These are phyloP conservation scores for Acrocephalus arundinaceus DNA, from an alignment of 2,113 vertebrate genomes.

Conservation along the genomic window DNA sequence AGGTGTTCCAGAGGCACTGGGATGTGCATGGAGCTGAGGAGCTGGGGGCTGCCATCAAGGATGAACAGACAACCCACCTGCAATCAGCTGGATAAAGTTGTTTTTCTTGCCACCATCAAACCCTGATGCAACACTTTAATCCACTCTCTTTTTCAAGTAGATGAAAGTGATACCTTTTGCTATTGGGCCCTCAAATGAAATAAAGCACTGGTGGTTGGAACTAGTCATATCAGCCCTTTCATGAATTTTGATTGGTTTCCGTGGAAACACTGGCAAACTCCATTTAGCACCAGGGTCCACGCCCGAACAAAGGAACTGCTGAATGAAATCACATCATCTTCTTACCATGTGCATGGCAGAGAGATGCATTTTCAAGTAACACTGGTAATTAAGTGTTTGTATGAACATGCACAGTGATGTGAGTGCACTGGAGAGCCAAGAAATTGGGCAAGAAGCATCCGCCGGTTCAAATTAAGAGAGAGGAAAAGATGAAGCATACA, in stretches of 20 bases:
- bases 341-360: not conserved
- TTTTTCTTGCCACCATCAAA: not conserved
- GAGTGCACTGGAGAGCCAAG: not conserved
- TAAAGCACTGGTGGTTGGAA: slow-evolving; percentile 37
- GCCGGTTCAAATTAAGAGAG: not conserved
- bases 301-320: slow-evolving; percentile 26
- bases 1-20: not conserved
- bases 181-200: slow-evolving; percentile 6
- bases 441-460: not conserved
- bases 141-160: not conserved
- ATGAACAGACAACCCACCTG: not conserved
- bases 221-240: slow-evolving; percentile 21
- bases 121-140: slow-evolving; percentile 12
- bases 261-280: slow-evolving; percentile 41
- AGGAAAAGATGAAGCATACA: not conserved
- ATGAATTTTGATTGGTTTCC: slow-evolving; percentile 62
- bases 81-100: not conserved
- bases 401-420: not conserved
- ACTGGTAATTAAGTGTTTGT: not conserved
- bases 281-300: slow-evolving; percentile 37
- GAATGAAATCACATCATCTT: not conserved
- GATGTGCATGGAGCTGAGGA: not conserved
- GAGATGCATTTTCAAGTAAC: not conserved
- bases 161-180: slow-evolving; percentile 2
- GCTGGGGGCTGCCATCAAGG: not conserved